Base-by-base conservation (phyloP, 2,888 invertebrate genomes). In the Eupithecia vulgata region DNA sequence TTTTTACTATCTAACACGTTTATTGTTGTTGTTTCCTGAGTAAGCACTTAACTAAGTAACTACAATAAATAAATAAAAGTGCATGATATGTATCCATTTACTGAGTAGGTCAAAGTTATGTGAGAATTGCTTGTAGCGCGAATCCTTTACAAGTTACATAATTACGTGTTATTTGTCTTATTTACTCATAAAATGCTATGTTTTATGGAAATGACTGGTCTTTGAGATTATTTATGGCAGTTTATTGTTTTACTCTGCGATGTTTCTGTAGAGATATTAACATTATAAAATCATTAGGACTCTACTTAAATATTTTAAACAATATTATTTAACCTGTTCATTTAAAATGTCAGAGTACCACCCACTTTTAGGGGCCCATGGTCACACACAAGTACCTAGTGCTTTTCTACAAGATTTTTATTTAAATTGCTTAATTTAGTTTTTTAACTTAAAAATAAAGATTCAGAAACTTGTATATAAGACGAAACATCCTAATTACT, bases 61-160 rank as follows among this genome's bases (percentile, higher is more conserved):
- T 45, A 45, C 48, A 15, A 21, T 17, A 40, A 37, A 64, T 64
- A 64, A n/a, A 37, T 64, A 8, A 5, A 21, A 37, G 17, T 64
- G 17, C 68, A 57, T 74, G 77, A 71, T 73, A n/a, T n/a, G n/a
- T n/a, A 73, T 70, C 70, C 59, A 76, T 79, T 70, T 62, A 17
- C 0, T 45, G 35, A 72, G 72, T 75, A 65, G 79, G 78, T 78
- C 78, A 78, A 77, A 76, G 76, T 45, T 76, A 66, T 68, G 71
- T 73, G 70, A 40, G 71, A 76, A 74, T 76, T 62, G 74, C 61
- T 34, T 61, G 15, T 61, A 34, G 8, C 42, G 17, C 40, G 40
- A 65, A 65, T 21, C 34, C 62, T 74, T 74, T 68, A 42, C n/a
- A n/a, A n/a, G n/a, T n/a, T n/a, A n/a, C 72, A 74, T 79, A 61